Conservation (phyloP, 1,140 invertebrate species). For the Heliconius congener region DNA sequence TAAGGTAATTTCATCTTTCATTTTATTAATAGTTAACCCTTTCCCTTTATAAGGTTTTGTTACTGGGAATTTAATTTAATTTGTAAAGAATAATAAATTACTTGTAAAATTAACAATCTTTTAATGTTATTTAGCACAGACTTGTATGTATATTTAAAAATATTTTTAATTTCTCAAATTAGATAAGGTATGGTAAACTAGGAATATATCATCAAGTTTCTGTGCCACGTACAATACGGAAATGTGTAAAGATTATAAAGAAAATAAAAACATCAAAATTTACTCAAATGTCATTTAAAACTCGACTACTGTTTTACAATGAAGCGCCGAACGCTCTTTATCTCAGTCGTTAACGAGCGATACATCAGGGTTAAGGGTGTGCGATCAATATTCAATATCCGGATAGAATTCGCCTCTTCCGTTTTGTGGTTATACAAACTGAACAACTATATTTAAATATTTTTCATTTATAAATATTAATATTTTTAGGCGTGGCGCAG, state of each 20-base stretch:
- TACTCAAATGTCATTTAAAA: background rate
- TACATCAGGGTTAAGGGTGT: slow-evolving; percentile 76
- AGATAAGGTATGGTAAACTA: background rate
- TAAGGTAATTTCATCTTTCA: background rate
- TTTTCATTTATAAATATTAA: background rate
- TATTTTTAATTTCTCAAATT: no score
- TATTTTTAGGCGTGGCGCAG: background rate
- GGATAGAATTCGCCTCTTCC: slow-evolving; percentile 75
- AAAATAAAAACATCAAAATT: no score
- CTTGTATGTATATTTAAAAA: background rate
- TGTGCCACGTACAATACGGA: no score
- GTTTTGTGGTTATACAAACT: slow-evolving; percentile 57
- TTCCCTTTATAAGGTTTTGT: background rate
- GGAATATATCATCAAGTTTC: no score
- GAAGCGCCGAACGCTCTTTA: slow-evolving; percentile 42
- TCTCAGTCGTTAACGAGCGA: slow-evolving; percentile 66
- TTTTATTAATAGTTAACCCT: background rate
- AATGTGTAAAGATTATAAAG: no score
- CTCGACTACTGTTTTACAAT: slow-evolving; percentile 24
- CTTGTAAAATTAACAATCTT: background rate
- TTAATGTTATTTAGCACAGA: background rate
- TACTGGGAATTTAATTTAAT: no score
- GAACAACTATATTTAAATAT: background rate
- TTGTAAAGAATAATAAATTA: background rate
- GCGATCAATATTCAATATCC: slow-evolving; percentile 80